Evolutionary conservation across 1,140 invertebrate species (phyloP).

Genomic region (Triops longicaudatus): DNA sequence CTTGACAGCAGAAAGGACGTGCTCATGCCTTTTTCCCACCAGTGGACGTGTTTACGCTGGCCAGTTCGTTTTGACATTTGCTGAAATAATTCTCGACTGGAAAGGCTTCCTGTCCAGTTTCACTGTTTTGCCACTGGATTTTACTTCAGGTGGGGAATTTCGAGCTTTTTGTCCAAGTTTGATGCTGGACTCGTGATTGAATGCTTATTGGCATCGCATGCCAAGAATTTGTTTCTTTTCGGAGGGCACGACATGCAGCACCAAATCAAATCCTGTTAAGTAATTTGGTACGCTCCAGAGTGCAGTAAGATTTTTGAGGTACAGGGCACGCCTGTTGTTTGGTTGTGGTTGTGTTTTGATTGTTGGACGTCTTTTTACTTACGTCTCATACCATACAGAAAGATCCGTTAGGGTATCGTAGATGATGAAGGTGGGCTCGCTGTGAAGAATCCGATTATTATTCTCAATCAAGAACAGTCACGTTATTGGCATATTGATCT

Average conservation of each 20-base stretch:
- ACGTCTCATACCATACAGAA: background rate
- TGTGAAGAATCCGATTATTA: background rate
- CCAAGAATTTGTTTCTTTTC: background rate
- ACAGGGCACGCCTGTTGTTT: background rate
- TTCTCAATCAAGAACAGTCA: background rate
- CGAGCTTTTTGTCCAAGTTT: background rate
- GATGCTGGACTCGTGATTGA: background rate
- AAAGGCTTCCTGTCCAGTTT: background rate
- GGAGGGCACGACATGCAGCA: background rate
- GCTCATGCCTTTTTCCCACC: background rate
- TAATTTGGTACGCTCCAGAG: background rate
- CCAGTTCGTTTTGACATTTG: background rate
- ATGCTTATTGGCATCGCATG: background rate
- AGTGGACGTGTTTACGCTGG: background rate
- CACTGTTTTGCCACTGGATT: background rate
- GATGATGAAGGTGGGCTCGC: background rate
- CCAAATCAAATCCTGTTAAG: background rate
- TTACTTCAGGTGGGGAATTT: background rate
- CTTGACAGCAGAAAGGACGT: slow-evolving; percentile 4
- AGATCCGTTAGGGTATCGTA: background rate
- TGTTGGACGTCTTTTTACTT: background rate
- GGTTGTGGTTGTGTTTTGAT: background rate
- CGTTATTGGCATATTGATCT: too few relatives aligned
- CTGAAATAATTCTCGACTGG: background rate
- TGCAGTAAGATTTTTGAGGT: background rate